A percentile compares a stretch with the other conserved stretches of the same genome.
These are phyloP conservation scores for Podarcis muralis DNA, from an alignment of 2,113 vertebrate species.

Conservation along the genomic window DNA sequence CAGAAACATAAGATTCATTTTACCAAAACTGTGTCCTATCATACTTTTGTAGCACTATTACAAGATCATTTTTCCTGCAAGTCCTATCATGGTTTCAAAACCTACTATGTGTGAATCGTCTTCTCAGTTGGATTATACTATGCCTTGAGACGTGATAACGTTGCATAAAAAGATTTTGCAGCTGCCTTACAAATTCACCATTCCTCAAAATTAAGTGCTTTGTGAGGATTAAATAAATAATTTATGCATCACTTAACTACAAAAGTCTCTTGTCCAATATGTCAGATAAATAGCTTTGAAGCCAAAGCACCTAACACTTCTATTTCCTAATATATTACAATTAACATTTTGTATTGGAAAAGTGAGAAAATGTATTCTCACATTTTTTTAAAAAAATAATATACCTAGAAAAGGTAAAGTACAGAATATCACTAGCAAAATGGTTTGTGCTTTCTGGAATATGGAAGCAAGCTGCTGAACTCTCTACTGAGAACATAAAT, in stretches of 20 bases:
- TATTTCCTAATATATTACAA: not conserved
- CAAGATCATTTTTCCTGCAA: not conserved
- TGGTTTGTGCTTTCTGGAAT: not conserved
- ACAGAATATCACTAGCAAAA: not conserved
- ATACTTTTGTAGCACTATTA: constrained; percentile 36
- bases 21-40: constrained; percentile 15
- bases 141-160: not conserved
- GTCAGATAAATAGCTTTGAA: not conserved
- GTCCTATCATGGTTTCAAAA: constrained; percentile 15
- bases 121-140: not conserved
- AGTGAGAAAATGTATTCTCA: not conserved
- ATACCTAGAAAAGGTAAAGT: not conserved
- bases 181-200: constrained; percentile 8
- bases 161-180: constrained; percentile 7
- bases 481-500: constrained; percentile 27
- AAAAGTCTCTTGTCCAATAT: not conserved
- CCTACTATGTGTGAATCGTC: not conserved
- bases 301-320: not conserved
- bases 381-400: not conserved
- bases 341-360: not conserved
- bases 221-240: not conserved
- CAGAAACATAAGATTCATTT: not conserved
- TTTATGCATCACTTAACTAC: too few relatives aligned
- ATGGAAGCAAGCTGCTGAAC: not conserved
- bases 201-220: constrained; percentile 3